phyloP scores from a whole-genome alignment of 2,113 vertebrate genomes.

The Elanoides forficatus region DNA sequence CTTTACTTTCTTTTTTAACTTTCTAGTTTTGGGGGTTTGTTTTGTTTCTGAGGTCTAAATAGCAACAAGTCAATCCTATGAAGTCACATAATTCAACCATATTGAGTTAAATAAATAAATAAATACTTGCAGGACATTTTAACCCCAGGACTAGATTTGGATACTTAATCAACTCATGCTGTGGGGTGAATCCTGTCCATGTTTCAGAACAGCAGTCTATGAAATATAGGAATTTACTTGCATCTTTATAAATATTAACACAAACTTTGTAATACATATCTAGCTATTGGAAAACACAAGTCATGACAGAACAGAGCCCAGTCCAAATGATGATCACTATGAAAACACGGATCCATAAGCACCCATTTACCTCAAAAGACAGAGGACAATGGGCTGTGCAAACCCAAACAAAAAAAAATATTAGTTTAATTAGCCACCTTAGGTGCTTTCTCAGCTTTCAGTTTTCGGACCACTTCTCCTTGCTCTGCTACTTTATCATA shows the following conservation, averaged over 20 bases:
- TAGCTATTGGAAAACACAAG: neutral
- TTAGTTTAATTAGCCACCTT: constrained; percentile 55
- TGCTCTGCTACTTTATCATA: constrained; percentile 74
- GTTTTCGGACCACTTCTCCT: constrained; percentile 76
- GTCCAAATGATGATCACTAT: neutral
- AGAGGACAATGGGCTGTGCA: neutral
- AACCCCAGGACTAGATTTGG: neutral
- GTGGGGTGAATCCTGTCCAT: neutral
- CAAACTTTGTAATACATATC: neutral
- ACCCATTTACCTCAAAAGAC: neutral
- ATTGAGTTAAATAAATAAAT: neutral
- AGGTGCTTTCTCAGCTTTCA: constrained; percentile 79
- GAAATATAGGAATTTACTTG: neutral
- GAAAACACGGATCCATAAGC: neutral
- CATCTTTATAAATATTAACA: neutral
- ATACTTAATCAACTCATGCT: neutral
- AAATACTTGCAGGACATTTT: neutral
- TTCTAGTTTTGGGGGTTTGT: neutral
- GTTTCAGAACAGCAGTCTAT: neutral
- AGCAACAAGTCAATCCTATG: neutral
- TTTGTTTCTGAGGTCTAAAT: neutral
- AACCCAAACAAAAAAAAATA: neutral
- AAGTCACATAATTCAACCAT: neutral
- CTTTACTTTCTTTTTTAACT: neutral
- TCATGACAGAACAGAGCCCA: neutral